Base-by-base conservation (phyloP, 2,113 vertebrate genomes). In the Datnioides undecimradiatus region DNA sequence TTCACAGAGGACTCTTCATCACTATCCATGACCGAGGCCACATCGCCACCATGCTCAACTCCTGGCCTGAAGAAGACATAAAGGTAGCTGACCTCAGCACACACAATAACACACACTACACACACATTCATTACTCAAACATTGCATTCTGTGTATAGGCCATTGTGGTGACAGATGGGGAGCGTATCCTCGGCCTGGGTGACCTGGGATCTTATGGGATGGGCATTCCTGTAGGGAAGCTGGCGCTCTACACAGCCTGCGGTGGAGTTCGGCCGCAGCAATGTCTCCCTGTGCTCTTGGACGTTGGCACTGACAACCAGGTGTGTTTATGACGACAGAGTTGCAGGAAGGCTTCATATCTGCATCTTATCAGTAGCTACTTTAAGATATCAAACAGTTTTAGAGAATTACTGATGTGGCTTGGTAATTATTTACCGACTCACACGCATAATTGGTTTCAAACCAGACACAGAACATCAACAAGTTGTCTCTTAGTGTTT, bases 221-320 rank as follows among this genome's bases (percentile, higher is more conserved):
- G 98, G 98, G 98, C 7, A 99, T 99, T 71, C 98, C 97, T 0
- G 97, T 99, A 8, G 98, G 98, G 58, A 99, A 99, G 79, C 95
- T 99, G 76, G 98, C 98, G 33, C 95, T 99, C 48, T 99, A 99
- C 93, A 99, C 98, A 0, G 98, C 98, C 0, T 99, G 98, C 5
- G 97, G 98, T 27, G 98, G 98, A 2, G 97, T 99, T 29, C 87
- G 85, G 33, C 98, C 98, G 0, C 96, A 98, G 64, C 96, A 98
- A 49, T 99, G 98, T 84, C 97, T 99, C 31, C 98, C 98, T 3
- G 97, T 99, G 48, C 94, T 99, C 62, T 94, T 99, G 83, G 98
- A 99, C n/a, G 97, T 99, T 3, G 98, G 98, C 92, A 99, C 97
- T 6, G 96, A 99, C 93, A 99, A 99, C 0, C 95, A 99, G 97